phyloP scores from a whole-genome alignment of 2,113 vertebrate genomes.

The Axis porcinus region DNA sequence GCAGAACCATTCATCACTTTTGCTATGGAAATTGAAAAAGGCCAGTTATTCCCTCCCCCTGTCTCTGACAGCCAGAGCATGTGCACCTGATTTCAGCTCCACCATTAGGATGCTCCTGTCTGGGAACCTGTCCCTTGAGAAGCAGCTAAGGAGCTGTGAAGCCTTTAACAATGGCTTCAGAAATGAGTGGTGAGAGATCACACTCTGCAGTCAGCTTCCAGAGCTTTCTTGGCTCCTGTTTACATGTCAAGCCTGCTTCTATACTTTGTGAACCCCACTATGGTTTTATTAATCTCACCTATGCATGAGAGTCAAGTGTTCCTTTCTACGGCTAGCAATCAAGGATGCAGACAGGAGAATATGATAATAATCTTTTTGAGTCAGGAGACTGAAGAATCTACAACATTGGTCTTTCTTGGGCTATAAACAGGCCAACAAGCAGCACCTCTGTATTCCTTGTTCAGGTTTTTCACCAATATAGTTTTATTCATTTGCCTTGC shows the following conservation, averaged over 20 bases:
- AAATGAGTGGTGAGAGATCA: background rate
- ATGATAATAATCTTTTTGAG: background rate
- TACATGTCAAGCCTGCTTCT: background rate
- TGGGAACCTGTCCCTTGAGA: background rate
- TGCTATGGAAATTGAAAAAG: background rate
- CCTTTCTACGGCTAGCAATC: background rate
- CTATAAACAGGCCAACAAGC: background rate
- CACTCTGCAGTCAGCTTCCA: fast-evolving
- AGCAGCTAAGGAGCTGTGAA: background rate
- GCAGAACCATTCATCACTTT: background rate
- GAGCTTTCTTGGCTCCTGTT: background rate
- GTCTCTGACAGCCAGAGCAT: background rate
- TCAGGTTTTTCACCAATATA: background rate
- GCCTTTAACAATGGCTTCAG: background rate
- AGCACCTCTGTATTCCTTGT: background rate
- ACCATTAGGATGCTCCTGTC: background rate
- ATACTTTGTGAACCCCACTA: background rate
- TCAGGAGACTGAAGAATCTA: background rate
- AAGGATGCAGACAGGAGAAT: background rate
- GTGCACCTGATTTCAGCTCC: background rate
- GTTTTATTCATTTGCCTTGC: background rate
- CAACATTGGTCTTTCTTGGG: background rate
- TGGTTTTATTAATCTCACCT: background rate
- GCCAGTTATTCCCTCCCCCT: background rate
- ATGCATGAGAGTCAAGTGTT: background rate